A percentile compares a stretch with the other conserved stretches of the same genome.
Evolutionary conservation across 2,113 vertebrate species (phyloP).

Genomic region (Oriolus oriolus): DNA sequence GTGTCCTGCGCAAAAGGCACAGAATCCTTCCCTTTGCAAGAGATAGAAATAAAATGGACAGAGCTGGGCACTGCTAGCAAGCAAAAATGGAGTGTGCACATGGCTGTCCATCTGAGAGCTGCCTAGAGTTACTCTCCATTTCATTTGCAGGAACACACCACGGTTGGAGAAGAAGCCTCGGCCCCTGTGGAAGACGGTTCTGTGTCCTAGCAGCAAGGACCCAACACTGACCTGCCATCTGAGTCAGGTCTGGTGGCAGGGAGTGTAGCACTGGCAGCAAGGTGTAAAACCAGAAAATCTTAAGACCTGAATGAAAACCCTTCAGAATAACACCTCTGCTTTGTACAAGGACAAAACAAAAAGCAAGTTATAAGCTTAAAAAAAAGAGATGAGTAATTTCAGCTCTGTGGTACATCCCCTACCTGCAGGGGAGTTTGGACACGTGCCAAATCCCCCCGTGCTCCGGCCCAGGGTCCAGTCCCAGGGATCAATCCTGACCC

Average conservation of each 20-base stretch:
- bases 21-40: not conserved
- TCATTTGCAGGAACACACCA: not conserved
- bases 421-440: not conserved
- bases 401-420: not conserved
- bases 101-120: accelerated
- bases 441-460: accelerated
- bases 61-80: not conserved
- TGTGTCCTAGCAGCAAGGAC: not conserved
- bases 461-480: not conserved
- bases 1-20: not conserved
- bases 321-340: not conserved
- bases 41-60: not conserved
- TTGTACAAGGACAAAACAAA: not conserved
- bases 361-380: not conserved
- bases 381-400: not conserved
- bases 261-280: not conserved
- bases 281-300: not conserved
- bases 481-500: not conserved
- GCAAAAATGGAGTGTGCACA: not conserved
- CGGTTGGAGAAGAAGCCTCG: not conserved
- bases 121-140: not conserved
- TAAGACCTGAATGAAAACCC: not conserved
- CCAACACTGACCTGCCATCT: accelerated
- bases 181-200: not conserved
- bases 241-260: accelerated